Base-by-base conservation (phyloP, 2,113 vertebrate species). In the Paramormyrops kingsleyae region DNA sequence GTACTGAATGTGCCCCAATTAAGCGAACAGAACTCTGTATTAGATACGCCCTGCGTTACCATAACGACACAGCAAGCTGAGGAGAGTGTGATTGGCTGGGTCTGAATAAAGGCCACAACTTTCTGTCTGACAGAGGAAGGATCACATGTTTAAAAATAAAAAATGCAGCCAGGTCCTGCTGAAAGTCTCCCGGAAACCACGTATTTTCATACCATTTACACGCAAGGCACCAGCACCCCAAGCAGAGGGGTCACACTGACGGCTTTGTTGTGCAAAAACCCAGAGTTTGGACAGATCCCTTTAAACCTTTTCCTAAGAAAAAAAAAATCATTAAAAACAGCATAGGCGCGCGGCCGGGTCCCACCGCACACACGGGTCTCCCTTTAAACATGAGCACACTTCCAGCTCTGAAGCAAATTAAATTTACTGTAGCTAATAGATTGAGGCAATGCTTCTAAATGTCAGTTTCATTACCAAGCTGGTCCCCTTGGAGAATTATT, bases 361-460 rank as follows among this genome's bases (percentile, higher is more conserved):
- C 27, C 62, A 4, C 62, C 1, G 10, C 62, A 70, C 10, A 12
- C 27, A 27, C n/a, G 62, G 5, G 10, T n/a, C 87, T 44, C 39
- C 74, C 56, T 89, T 89, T 89, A n/a, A 5, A 85, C 56, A 89
- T 19, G 89, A 44, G 92, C 91, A 92, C 95, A 95, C 95, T 95
- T 95, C 93, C 95, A 93, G 94, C 93, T 94, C 94, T 95, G 95
- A 92, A 92, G 94, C 94, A 96, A 97, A 96, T 96, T 95, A 95
- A 95, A 96, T 96, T 95, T 95, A 96, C 95, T 95, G 95, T 95
- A 96, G 95, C 96, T 97, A 96, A 96, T 96, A 96, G 95, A 96
- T 94, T 96, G 95, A 95, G 95, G 93, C 94, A 93, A 93, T 95
- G 95, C 94, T 95, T 94, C 94, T 96, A 95, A 96, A 96, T 95